Base-by-base conservation (phyloP, 2,888 invertebrate species). In the Orthosia incerta region DNA sequence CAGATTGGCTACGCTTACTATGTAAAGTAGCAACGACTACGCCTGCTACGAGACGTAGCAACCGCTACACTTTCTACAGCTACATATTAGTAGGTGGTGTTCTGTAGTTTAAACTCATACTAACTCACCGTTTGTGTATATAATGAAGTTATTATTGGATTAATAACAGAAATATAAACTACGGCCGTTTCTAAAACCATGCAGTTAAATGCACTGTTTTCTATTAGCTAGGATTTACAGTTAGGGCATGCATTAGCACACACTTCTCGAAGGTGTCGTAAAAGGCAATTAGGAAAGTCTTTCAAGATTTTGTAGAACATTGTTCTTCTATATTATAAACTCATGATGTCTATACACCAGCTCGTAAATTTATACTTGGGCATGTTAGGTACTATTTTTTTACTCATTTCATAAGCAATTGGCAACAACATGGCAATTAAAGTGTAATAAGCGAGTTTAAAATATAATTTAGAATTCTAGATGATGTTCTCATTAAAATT, bases 121-220 rank as follows among this genome's bases (percentile, higher is more conserved):
- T n/a, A n/a, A n/a, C n/a, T n/a, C 16, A 55, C 4, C 15, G n/a
- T n/a, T n/a, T 5, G 15, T 57, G 26, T 51, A 20, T 39, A 46
- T 16, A 45, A 50, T 50, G n/a, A 39, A 69, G 23, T n/a, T 56
- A 57, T 55, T 66, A 15, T 46, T 18, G 23, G 69, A 51, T 23
- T 18, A 69, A 60, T 67, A 60, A 9, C 59, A 31, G 20, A 45
- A 45, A 16, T 26, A 18, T 57, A 16, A 50, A 15, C 31, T 4
- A 53, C 9, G 20, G 18, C 15, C 11, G 7, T 23, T 62, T 23
- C 16, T 46, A 5, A 20, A 18, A 39, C 72, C 72, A 26, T 79
- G 72, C 62, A 53, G 73, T 53, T 71, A 79, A 76, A 48, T 78
- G 31, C 62, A 71, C 48, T 53, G 53, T 48, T 63, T 59, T 50